phyloP scores from a whole-genome alignment of 2,888 invertebrate genomes.

The Scaptomyza cyrtandrae region DNA sequence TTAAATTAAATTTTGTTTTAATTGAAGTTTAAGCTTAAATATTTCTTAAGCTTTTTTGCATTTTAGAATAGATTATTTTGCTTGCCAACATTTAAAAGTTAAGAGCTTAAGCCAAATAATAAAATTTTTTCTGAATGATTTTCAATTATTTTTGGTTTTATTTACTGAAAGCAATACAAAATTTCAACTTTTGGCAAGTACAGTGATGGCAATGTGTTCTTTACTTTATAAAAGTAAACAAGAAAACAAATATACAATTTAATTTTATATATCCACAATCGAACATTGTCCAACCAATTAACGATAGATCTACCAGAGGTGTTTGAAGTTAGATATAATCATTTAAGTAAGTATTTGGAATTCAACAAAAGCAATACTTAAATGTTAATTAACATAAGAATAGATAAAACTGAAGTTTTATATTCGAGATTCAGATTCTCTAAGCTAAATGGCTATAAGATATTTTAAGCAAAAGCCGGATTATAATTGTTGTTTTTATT shows the following conservation, averaged over 20 bases:
- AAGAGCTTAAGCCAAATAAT: too few relatives aligned
- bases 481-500: not conserved
- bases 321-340: not conserved
- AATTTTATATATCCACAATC: not conserved
- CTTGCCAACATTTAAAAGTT: too few relatives aligned
- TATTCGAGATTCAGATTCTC: not conserved
- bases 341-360: not conserved
- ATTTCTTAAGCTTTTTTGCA: too few relatives aligned
- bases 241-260: not conserved
- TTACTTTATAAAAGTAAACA: too few relatives aligned
- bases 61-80: too few relatives aligned
- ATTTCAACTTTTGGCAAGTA: too few relatives aligned
- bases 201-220: not conserved
- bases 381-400: conserved; percentile 6
- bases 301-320: not conserved
- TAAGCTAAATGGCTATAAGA: not conserved
- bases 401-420: not conserved
- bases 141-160: too few relatives aligned
- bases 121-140: too few relatives aligned
- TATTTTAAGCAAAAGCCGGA: not conserved
- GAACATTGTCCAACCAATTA: not conserved
- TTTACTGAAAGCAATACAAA: too few relatives aligned
- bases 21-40: too few relatives aligned
- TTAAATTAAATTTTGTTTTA: too few relatives aligned
- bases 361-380: not conserved